Percentiles rank a stretch among this genome's conserved stretches.
These are phyloP conservation scores for Pandemis heparana DNA, from an alignment of 2,888 invertebrate genomes.

Conservation along the genomic window DNA sequence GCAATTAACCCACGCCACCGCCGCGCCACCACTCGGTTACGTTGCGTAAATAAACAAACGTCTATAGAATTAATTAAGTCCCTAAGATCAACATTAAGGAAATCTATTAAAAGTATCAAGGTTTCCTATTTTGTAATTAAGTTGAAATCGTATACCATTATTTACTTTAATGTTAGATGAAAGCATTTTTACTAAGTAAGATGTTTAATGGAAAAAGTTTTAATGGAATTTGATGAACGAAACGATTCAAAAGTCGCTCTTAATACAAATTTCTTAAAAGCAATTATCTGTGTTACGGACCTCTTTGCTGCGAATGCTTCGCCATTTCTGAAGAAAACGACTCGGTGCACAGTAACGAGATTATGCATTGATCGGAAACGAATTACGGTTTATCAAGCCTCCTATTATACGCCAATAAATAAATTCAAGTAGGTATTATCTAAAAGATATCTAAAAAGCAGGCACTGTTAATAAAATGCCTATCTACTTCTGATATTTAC, in stretches of 20 bases:
- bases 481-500: background rate
- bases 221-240: slow-evolving; percentile 79
- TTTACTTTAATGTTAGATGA: slow-evolving; percentile 69
- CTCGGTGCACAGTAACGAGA: slow-evolving; percentile 27
- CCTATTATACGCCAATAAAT: background rate
- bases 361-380: slow-evolving; percentile 18
- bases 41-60: slow-evolving; percentile 25
- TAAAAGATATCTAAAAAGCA: no score
- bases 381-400: background rate
- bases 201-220: slow-evolving; percentile 83
- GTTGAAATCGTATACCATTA: slow-evolving; percentile 65
- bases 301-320: slow-evolving; percentile 56
- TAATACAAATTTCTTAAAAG: slow-evolving; percentile 70
- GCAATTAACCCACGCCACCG: background rate
- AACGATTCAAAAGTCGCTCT: slow-evolving; percentile 60
- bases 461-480: background rate
- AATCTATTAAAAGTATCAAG: slow-evolving; percentile 54
- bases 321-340: slow-evolving; percentile 44
- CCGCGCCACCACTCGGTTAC: background rate
- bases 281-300: slow-evolving; percentile 60
- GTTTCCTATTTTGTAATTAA: slow-evolving; percentile 59
- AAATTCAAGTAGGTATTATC: background rate
- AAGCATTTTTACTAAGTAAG: slow-evolving; percentile 73
- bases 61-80: slow-evolving; percentile 31
- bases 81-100: slow-evolving; percentile 52